Evolutionary conservation across 1,140 invertebrate genomes (phyloP), one percentile per base, ranked within the genome.

Genomic region (Paracyclopina nana): DNA sequence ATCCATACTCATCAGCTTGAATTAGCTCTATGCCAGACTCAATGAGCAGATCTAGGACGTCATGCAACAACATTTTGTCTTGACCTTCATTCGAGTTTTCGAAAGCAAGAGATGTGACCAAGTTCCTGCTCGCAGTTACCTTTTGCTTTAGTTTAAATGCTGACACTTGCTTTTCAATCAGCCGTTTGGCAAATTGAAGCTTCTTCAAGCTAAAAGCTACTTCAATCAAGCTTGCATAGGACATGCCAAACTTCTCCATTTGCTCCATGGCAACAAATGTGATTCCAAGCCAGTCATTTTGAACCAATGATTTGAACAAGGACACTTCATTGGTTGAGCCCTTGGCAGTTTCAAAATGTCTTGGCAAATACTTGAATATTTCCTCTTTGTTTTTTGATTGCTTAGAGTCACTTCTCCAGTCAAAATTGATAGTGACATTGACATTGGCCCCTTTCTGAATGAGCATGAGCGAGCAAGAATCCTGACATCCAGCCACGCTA

Each of bases 401-500:
- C 6, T 9, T 2, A 12, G n/a, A 3, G 3, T 25, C 18, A 11
- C 4, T 20, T 48, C n/a, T 40, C 8, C 42, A 30, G 6, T 34
- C 29, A 24, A 12, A 16, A 27, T 26, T 8, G 34, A 64, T 54
- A 44, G 52, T 55, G n/a, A 59, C 55, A 38, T 59, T 54, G 9
- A 66, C 59, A 57, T 62, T 62, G 9, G 62, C 66, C 31, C 63
- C 65, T 45, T 61, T 57, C 55, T 69, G 66, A 26, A 68, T 59
- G 20, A 71, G 58, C 53, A 65, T 62, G 27, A 69, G 59, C 5
- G 67, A 61, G 61, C 65, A 68, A 46, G 66, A 68, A 57, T 69
- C 64, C 59, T 69, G 65, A 28, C 57, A 57, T 46, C 66, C 60
- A 27, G 60, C 51, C 0, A 71, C 63, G 25, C 70, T 64, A n/a